These are phyloP conservation scores for Leptinotarsa defecta DNA, from an alignment of 1,140 invertebrate genomes.

Conservation along the genomic window DNA sequence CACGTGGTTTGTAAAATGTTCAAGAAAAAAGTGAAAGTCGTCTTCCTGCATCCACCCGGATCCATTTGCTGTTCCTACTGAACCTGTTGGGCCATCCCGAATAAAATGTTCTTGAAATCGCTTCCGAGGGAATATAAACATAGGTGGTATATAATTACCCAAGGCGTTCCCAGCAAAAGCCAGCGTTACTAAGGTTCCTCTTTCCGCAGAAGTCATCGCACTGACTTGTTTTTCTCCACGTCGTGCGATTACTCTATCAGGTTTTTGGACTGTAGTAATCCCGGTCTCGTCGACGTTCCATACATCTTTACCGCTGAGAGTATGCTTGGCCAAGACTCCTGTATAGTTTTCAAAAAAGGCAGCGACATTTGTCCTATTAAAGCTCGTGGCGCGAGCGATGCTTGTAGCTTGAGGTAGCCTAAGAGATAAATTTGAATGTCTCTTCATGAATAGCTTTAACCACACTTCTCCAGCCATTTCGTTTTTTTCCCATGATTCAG, in stretches of 20 bases:
- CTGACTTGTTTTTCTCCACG: conserved; percentile 57
- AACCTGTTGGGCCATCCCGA: conserved; percentile 30
- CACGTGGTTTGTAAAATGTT: conserved; percentile 50
- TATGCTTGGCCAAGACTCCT: conserved; percentile 48
- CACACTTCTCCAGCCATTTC: conserved; percentile 56
- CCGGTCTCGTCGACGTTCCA: conserved; percentile 58
- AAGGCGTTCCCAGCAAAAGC: conserved; percentile 50
- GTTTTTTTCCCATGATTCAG: conserved; percentile 42
- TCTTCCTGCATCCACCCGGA: conserved; percentile 36
- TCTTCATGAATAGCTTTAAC: conserved; percentile 57
- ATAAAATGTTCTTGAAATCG: conserved; percentile 45
- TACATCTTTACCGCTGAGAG: conserved; percentile 48
- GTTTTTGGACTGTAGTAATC: conserved; percentile 57
- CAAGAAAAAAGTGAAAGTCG: conserved; percentile 42
- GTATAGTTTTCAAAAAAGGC: conserved; percentile 49
- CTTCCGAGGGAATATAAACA: conserved; percentile 55
- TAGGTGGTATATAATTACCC: conserved; percentile 55
- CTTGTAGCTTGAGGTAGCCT: conserved; percentile 57
- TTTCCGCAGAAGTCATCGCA: conserved; percentile 55
- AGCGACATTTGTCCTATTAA: conserved; percentile 57
- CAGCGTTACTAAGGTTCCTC: conserved; percentile 52
- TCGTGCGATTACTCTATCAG: conserved; percentile 47
- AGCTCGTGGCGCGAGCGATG: conserved; percentile 57
- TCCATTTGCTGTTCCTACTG: conserved; percentile 31
- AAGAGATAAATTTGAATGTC: conserved; percentile 56